Evolutionary conservation across 1,140 invertebrate species (phyloP).

Genomic region (Vollenhovia emeryi): DNA sequence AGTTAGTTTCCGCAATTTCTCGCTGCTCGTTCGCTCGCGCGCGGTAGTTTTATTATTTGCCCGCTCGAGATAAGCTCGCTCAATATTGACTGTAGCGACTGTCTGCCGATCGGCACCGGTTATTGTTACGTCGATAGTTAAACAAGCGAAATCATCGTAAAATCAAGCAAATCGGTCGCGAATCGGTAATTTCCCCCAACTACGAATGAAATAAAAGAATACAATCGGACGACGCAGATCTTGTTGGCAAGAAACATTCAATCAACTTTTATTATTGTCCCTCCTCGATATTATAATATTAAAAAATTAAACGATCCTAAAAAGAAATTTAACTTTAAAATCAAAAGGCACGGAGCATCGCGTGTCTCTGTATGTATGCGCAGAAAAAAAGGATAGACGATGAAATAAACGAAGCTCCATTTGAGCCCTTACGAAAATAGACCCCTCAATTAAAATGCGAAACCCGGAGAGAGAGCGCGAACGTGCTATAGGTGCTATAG

Average conservation of each 20-base stretch:
- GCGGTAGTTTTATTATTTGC: slow-evolving; percentile 23
- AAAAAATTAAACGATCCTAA: neutral
- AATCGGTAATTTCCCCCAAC: neutral
- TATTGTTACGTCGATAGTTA: slow-evolving; percentile 11
- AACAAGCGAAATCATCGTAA: neutral
- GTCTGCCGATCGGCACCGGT: neutral
- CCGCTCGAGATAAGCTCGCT: neutral
- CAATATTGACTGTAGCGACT: neutral
- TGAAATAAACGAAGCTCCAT: neutral
- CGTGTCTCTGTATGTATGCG: neutral
- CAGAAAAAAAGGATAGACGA: neutral
- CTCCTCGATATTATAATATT: neutral
- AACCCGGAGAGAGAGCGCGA: neutral
- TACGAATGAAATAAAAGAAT: neutral
- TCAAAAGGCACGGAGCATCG: neutral
- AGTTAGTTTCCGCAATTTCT: slow-evolving; percentile 21
- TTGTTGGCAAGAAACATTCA: neutral
- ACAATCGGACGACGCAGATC: neutral
- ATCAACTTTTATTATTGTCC: neutral
- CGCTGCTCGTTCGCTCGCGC: neutral
- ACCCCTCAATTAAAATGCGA: slow-evolving; percentile 24
- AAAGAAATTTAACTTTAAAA: neutral
- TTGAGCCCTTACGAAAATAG: neutral
- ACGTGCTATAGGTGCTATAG: neutral
- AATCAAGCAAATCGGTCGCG: neutral